These are phyloP conservation scores for Agapornis roseicollis DNA, from an alignment of 2,113 vertebrate genomes.

Conservation along the genomic window DNA sequence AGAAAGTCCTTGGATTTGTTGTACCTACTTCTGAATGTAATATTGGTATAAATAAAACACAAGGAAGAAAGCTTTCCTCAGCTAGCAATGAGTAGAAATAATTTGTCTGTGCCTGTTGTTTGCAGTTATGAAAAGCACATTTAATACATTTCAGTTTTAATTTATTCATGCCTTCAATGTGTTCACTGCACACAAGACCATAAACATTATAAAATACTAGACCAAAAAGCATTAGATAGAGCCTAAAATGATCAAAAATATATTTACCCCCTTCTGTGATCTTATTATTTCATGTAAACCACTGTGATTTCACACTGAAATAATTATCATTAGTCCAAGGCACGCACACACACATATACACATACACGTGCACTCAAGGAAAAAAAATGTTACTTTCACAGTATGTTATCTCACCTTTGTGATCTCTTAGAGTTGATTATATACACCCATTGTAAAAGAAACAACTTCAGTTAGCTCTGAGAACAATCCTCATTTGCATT, in stretches of 20 bases:
- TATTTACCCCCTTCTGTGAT: slow-evolving; percentile 85
- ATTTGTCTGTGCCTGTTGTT: slow-evolving; percentile 67
- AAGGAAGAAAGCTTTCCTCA: slow-evolving; percentile 40
- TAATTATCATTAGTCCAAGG: slow-evolving; percentile 84
- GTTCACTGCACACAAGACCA: slow-evolving; percentile 47
- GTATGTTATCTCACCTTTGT: slow-evolving; percentile 77
- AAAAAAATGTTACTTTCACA: slow-evolving; percentile 68
- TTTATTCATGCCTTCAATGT: slow-evolving; percentile 69
- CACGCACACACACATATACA: slow-evolving; percentile 26
- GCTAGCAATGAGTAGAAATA: slow-evolving; percentile 57
- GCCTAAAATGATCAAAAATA: slow-evolving; percentile 83
- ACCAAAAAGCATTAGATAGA: slow-evolving; percentile 68
- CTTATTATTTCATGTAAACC: slow-evolving; percentile 84
- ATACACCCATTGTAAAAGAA: slow-evolving; percentile 73
- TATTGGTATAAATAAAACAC: slow-evolving; percentile 56
- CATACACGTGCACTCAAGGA: slow-evolving; percentile 56
- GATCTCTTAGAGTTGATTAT: slow-evolving; percentile 71
- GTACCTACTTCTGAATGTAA: slow-evolving; percentile 21
- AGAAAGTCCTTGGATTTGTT: slow-evolving; percentile 38
- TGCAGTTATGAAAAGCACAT: slow-evolving; percentile 60
- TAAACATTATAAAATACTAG: slow-evolving; percentile 68
- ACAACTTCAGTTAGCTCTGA: slow-evolving; percentile 74
- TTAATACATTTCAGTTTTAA: slow-evolving; percentile 63
- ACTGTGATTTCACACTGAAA: slow-evolving; percentile 86
- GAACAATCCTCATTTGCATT: slow-evolving; percentile 77